phyloP scores from a whole-genome alignment of 2,888 invertebrate species.

The Esperia sulphurella region DNA sequence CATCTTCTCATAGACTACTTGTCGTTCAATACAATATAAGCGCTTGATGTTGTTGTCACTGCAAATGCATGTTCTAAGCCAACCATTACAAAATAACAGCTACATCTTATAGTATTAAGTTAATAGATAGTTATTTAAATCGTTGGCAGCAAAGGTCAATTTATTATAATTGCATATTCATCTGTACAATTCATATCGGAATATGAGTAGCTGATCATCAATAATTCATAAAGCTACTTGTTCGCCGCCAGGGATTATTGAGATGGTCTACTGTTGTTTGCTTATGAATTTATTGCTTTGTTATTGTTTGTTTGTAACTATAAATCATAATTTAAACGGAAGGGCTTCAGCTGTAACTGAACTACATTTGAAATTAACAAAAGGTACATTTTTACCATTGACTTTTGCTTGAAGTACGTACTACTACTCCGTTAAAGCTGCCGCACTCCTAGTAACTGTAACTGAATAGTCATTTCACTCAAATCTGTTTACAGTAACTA shows the following conservation, averaged over 20 bases:
- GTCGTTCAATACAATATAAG: slow-evolving; percentile 26
- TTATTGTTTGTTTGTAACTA: slow-evolving; percentile 7
- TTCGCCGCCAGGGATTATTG: slow-evolving; percentile 53
- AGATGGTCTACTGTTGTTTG: slow-evolving; percentile 43
- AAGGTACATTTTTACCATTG: no score
- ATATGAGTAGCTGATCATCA: slow-evolving; percentile 58
- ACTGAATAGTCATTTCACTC: not conserved
- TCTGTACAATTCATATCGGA: slow-evolving; percentile 50
- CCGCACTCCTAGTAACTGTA: no score
- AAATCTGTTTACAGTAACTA: no score
- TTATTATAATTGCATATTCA: slow-evolving; percentile 66
- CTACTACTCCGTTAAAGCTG: no score
- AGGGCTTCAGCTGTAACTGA: no score
- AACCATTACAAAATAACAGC: slow-evolving; percentile 53
- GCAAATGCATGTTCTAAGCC: slow-evolving; percentile 43
- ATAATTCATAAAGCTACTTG: slow-evolving; percentile 67
- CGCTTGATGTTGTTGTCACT: slow-evolving; percentile 42
- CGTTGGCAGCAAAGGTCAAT: slow-evolving; percentile 54
- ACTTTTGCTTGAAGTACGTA: no score
- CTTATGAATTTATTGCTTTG: slow-evolving; percentile 23
- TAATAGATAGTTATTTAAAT: slow-evolving; percentile 62
- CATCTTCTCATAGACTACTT: slow-evolving; percentile 9
- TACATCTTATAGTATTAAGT: slow-evolving; percentile 38
- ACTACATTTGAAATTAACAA: no score
- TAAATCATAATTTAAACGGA: slow-evolving; percentile 14